Percentiles rank a stretch among this genome's conserved stretches.
Evolutionary conservation across 30 jellyfish, hydroid and myxozoan genomes (phyloP).

Genomic region (Pelagia noctiluca): DNA sequence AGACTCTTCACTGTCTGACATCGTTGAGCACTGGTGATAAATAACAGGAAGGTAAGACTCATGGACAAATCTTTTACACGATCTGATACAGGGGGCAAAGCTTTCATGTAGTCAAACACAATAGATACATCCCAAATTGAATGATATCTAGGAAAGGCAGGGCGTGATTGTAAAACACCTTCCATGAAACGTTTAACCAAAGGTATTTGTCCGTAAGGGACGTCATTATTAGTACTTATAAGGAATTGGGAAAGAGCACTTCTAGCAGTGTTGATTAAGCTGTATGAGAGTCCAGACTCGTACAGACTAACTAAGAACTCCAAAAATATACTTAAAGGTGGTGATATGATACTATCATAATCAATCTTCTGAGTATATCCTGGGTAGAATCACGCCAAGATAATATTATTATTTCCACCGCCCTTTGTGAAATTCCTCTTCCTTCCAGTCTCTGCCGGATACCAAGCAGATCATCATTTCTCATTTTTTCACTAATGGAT

Average conservation of each 20-base stretch:
- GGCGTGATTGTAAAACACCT: constrained; percentile 26
- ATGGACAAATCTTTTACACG: constrained; percentile 12
- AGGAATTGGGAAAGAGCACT: not conserved
- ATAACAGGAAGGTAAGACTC: not conserved
- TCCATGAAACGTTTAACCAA: constrained; percentile 25
- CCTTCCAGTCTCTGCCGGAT: not conserved
- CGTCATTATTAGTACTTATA: not conserved
- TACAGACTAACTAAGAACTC: not conserved
- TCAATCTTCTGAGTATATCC: not conserved
- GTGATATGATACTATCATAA: not conserved
- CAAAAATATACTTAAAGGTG: not conserved
- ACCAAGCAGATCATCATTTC: not conserved
- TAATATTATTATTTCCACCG: not conserved
- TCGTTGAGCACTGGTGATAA: constrained; percentile 9
- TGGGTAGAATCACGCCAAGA: not conserved
- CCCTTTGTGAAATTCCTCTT: not conserved
- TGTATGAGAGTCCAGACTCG: not conserved
- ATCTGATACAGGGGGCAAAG: not conserved
- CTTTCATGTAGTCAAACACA: not conserved
- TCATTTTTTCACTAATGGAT: not conserved
- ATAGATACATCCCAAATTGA: not conserved
- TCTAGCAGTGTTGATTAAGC: not conserved
- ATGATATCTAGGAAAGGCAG: constrained; percentile 10
- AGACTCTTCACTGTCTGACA: constrained; percentile 13
- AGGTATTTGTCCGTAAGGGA: constrained; percentile 23